Base-by-base conservation (phyloP, 2,888 invertebrate genomes). In the Anorthoa munda region DNA sequence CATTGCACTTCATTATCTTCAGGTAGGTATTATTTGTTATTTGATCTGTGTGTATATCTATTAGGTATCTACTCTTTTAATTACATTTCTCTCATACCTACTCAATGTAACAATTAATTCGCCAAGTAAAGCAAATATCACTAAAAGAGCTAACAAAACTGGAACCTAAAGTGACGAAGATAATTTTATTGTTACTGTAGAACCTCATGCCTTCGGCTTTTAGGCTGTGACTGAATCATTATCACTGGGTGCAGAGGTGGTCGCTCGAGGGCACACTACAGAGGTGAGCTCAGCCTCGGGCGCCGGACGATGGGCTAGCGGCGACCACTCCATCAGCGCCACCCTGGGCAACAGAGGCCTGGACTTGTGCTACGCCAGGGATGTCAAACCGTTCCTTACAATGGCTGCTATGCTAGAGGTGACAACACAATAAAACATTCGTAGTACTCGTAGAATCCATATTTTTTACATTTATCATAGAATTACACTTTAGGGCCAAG, bases 361-460 rank as follows among this genome's bases (percentile, higher is more conserved):
- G 7, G 96, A 96, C 75, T 83, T 96, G 26, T 96, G 95, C 87
- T 96, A 94, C 77, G 95, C 95, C 2, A 90, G 92, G 26, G 93
- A 90, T 23, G 87, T 96, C 67, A 93, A 91, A 51, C 96, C 96
- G 0, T 94, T 91, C 66, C 92, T 96, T n/a, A 94, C 95, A 0
- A 94, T 95, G 12, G 94, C 95, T 56, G 94, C 94, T 31, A 94
- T 96, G 95, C 90, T 96, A 4, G 96, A 96, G 92, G 96, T 95
- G 56, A 65, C 17, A 4, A 45, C n/a, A 13, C 13, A 13, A n/a
- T n/a, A n/a, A 13, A 58, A 4, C 4, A 31, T 59, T 39, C 39
- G 1, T n/a, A 39, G 13, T 59, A n/a, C 31, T 18, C 4, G 9
- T 26, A 58, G 2, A n/a, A n/a, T n/a, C 5, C 13, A 21, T 39